phyloP scores from a whole-genome alignment of 2,113 vertebrate species.

The Acanthisitta chloris region DNA sequence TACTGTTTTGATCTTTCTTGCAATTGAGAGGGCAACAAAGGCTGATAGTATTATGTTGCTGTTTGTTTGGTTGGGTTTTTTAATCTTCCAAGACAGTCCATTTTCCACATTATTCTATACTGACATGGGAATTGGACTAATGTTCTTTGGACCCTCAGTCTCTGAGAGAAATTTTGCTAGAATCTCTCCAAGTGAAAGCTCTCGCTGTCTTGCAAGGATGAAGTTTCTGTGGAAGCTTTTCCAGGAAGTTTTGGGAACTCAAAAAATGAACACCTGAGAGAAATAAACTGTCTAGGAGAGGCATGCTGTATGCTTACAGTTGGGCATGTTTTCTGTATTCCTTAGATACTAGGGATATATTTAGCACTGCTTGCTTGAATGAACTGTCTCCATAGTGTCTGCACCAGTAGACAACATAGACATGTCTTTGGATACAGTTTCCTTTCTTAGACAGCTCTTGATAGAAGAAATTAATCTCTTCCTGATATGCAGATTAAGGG shows the following conservation, averaged over 20 bases:
- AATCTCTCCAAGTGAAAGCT: neutral
- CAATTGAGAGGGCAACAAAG: neutral
- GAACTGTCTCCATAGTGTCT: neutral
- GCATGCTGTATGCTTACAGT: neutral
- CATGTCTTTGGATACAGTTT: neutral
- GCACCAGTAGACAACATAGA: neutral
- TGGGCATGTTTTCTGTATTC: neutral
- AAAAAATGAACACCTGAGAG: neutral
- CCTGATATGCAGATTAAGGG: neutral
- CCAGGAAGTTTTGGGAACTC: neutral
- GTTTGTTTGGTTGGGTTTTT: neutral
- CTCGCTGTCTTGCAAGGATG: neutral
- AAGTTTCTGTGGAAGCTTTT: neutral
- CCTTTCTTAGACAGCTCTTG: neutral
- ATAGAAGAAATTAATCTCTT: neutral
- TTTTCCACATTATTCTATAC: neutral
- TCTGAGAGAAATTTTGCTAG: neutral
- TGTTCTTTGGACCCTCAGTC: neutral
- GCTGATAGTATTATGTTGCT: neutral
- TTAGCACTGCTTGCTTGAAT: neutral
- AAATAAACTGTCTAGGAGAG: neutral
- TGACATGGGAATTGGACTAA: neutral
- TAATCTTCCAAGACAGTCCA: neutral
- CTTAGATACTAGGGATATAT: neutral
- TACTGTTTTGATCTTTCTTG: neutral